Evolutionary conservation across 2,888 invertebrate genomes (phyloP).

Genomic region (Taenaris catops): DNA sequence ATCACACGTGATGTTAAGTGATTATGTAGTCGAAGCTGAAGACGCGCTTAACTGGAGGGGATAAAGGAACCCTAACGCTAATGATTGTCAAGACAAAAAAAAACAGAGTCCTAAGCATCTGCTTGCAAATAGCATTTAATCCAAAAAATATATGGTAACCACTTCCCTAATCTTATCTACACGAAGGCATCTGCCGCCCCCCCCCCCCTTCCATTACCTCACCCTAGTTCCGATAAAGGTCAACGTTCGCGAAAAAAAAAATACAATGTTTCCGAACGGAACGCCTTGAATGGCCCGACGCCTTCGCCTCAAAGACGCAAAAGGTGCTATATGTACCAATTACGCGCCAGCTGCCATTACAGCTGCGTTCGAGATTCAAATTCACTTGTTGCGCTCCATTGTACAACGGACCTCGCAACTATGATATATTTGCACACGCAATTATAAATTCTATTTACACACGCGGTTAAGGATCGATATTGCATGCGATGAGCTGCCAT

Average conservation of each 20-base stretch:
- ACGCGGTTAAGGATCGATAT: neutral
- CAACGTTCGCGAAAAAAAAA: constrained; percentile 31
- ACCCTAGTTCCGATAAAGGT: constrained; percentile 32
- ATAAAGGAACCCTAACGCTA: too few relatives aligned
- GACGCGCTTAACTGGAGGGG: too few relatives aligned
- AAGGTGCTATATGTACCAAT: constrained; percentile 29
- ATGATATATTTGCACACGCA: neutral
- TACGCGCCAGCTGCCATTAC: constrained; percentile 30
- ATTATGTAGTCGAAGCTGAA: too few relatives aligned
- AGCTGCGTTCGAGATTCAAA: constrained; percentile 34
- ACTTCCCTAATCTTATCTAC: constrained; percentile 22
- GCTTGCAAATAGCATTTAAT: constrained; percentile 7
- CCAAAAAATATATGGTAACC: constrained; percentile 1
- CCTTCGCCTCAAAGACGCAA: constrained; percentile 30
- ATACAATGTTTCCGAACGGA: constrained; percentile 10
- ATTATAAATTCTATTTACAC: neutral
- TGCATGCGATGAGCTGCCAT: neutral
- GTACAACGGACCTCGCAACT: neutral
- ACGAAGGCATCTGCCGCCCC: constrained; percentile 31
- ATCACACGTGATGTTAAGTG: too few relatives aligned
- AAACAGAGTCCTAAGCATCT: constrained; percentile 1
- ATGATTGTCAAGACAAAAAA: too few relatives aligned
- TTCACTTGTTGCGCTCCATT: constrained; percentile 18
- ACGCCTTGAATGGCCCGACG: constrained; percentile 22
- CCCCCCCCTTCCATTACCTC: too few relatives aligned